These are phyloP conservation scores for Digitonthophagus gazella DNA, from an alignment of 2,888 invertebrate species.

Conservation along the genomic window DNA sequence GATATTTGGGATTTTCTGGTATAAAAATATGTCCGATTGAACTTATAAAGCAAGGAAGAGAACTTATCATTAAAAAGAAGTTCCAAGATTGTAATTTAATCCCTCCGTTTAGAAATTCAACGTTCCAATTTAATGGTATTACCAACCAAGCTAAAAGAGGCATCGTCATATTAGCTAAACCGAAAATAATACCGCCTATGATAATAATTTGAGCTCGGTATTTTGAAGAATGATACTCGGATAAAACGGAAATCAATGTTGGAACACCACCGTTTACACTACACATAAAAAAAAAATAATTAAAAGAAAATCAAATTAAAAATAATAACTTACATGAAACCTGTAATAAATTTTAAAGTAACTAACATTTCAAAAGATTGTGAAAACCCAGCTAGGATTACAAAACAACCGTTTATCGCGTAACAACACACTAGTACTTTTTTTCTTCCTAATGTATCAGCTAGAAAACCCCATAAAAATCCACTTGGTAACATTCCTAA, in stretches of 20 bases:
- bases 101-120: slow-evolving; percentile 49
- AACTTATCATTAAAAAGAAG: slow-evolving; percentile 59
- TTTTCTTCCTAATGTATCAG: slow-evolving; percentile 69
- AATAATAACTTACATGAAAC: slow-evolving; percentile 78
- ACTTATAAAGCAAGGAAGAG: slow-evolving; percentile 66
- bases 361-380: slow-evolving; percentile 66
- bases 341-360: slow-evolving; percentile 67
- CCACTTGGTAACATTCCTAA: slow-evolving; percentile 75
- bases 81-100: slow-evolving; percentile 61
- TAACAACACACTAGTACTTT: slow-evolving; percentile 67
- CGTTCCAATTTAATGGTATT: slow-evolving; percentile 61
- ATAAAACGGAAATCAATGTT: slow-evolving; percentile 67
- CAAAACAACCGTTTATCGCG: slow-evolving; percentile 62
- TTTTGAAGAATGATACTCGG: slow-evolving; percentile 68
- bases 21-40: slow-evolving; percentile 60
- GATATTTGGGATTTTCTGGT: slow-evolving; percentile 78
- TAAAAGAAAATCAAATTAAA: too few species aligned
- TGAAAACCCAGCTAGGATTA: slow-evolving; percentile 62
- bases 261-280: slow-evolving; percentile 72
- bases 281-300: slow-evolving; percentile 22
- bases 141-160: slow-evolving; percentile 72
- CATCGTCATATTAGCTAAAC: slow-evolving; percentile 61
- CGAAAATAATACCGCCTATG: slow-evolving; percentile 65
- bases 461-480: slow-evolving; percentile 74
- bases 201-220: slow-evolving; percentile 66